A percentile compares a stretch with the other conserved stretches of the same genome.
phyloP scores from a whole-genome alignment of 2,888 invertebrate genomes.

The Xestia rhomboidea region DNA sequence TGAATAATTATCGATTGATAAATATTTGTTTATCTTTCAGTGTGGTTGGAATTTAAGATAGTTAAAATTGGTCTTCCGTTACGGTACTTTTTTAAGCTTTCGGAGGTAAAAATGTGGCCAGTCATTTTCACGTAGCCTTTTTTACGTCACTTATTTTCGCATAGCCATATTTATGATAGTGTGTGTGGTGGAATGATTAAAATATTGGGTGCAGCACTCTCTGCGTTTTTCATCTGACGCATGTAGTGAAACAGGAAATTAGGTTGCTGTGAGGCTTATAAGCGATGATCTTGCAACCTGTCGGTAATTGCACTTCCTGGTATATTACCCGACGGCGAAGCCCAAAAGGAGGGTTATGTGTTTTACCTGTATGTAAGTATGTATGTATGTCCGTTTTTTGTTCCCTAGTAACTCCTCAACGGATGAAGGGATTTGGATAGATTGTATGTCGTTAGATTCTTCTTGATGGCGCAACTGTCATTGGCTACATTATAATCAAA shows the following conservation, averaged over 20 bases:
- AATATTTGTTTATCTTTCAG: neutral
- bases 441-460: too few species aligned
- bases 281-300: conserved; percentile 27
- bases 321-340: too few species aligned
- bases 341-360: too few species aligned
- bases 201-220: conserved; percentile 47
- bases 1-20: too few species aligned
- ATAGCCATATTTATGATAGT: conserved; percentile 4
- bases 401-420: too few species aligned
- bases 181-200: conserved; percentile 30
- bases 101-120: too few species aligned
- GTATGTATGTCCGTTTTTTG: too few species aligned
- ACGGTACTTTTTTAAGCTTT: neutral
- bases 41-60: neutral
- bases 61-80: neutral
- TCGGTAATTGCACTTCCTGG: conserved; percentile 15
- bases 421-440: too few species aligned
- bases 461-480: too few species aligned
- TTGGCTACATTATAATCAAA: too few species aligned
- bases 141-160: neutral
- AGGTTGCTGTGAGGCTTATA: conserved; percentile 32
- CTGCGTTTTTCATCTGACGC: conserved; percentile 35
- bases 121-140: neutral
- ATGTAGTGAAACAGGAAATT: conserved; percentile 32
- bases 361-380: too few species aligned